Evolutionary conservation across 2,113 vertebrate genomes (phyloP).

Genomic region (Eulemur macaco): DNA sequence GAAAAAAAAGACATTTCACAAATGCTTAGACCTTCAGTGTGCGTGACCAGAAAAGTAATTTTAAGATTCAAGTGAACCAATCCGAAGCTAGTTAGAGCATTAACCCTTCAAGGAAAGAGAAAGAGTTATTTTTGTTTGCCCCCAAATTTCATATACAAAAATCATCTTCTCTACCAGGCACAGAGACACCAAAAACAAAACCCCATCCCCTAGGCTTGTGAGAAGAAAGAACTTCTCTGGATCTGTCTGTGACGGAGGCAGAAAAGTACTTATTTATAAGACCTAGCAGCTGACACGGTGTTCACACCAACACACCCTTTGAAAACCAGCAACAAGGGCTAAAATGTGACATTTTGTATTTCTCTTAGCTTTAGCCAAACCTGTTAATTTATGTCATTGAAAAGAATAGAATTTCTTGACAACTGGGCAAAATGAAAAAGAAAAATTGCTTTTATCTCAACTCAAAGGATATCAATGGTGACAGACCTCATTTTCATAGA

Average conservation of each 20-base stretch:
- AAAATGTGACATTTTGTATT: background rate
- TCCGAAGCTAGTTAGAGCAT: slow-evolving; percentile 79
- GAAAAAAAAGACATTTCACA: slow-evolving; percentile 77
- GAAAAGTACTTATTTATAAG: background rate
- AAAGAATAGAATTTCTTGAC: background rate
- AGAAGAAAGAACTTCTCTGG: background rate
- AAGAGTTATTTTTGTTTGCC: background rate
- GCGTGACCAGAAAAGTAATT: slow-evolving; percentile 88
- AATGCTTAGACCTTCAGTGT: slow-evolving; percentile 80
- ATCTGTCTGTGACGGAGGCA: background rate
- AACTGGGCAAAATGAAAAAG: background rate
- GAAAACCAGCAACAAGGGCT: background rate
- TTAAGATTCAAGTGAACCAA: slow-evolving; percentile 81
- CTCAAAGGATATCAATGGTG: background rate
- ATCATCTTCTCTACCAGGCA: background rate
- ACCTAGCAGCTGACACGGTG: background rate
- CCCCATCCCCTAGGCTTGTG: background rate
- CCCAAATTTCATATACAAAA: slow-evolving; percentile 28
- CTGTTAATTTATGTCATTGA: background rate
- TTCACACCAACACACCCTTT: background rate
- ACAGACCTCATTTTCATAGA: background rate
- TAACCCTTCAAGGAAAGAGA: slow-evolving; percentile 83
- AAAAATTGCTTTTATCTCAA: background rate
- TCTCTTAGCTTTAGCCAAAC: background rate
- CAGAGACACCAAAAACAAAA: background rate